Conservation (phyloP, 2,797 vertebrate genomes). For the Apogon talboti region DNA sequence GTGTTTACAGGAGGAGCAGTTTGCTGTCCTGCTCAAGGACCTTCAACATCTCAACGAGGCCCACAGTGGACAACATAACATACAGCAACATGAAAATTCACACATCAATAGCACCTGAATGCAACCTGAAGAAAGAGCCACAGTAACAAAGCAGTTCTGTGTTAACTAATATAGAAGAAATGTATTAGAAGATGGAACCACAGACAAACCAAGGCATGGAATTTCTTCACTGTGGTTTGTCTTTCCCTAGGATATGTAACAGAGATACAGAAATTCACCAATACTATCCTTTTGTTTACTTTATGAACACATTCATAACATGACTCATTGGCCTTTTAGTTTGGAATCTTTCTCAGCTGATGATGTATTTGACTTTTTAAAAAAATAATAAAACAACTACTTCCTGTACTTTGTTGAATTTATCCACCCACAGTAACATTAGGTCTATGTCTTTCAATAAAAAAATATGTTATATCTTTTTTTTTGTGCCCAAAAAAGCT, state of each 20-base stretch:
- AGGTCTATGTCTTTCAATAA: no score
- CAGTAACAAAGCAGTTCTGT: neutral
- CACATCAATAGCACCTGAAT: conserved; percentile 65
- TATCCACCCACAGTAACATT: no score
- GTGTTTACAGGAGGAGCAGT: conserved; percentile 83
- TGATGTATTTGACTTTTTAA: conserved; percentile 4
- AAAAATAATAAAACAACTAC: conserved; percentile 28
- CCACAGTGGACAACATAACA: conserved; percentile 48
- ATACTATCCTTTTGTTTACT: neutral
- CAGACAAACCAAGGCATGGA: no score
- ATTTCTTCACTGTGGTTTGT: no score
- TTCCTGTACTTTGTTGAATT: neutral
- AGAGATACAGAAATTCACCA: no score
- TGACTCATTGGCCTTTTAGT: conserved; percentile 13
- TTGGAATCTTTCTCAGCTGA: conserved; percentile 12
- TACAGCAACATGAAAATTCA: conserved; percentile 48
- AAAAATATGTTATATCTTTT: no score
- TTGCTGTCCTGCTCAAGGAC: conserved; percentile 78
- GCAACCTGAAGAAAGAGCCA: neutral
- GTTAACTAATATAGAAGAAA: conserved; percentile 11
- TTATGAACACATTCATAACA: conserved; percentile 12
- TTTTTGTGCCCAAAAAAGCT: no score
- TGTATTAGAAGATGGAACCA: neutral
- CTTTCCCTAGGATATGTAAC: no score
- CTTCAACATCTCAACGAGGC: conserved; percentile 67